These are phyloP conservation scores for Neolamprologus devosi DNA, from an alignment of 2,113 vertebrate genomes.

Conservation along the genomic window DNA sequence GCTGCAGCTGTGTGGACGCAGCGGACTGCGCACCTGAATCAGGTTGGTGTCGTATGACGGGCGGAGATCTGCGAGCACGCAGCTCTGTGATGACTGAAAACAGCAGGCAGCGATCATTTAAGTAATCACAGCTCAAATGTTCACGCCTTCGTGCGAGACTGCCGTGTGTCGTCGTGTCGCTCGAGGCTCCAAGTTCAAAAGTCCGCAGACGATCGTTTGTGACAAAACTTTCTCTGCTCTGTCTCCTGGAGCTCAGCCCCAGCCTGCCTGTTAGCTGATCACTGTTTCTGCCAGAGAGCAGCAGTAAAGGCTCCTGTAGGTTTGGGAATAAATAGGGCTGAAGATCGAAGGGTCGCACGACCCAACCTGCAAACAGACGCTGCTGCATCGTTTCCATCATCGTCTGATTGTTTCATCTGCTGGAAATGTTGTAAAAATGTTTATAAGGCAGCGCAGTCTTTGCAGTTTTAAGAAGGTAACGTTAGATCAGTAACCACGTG, in stretches of 20 bases:
- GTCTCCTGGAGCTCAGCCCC: not conserved
- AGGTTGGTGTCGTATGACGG: conserved; percentile 21
- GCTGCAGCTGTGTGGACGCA: not conserved
- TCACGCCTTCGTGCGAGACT: not conserved
- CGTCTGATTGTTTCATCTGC: not conserved
- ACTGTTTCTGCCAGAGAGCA: not conserved
- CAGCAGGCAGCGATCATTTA: not conserved
- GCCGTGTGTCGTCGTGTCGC: not conserved
- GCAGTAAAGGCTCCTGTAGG: not conserved
- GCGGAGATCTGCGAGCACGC: not conserved
- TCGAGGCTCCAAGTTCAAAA: not conserved
- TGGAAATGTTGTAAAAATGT: not conserved
- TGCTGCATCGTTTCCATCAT: not conserved
- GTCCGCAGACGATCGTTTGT: not conserved
- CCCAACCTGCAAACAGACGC: not conserved
- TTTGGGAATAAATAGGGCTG: not conserved
- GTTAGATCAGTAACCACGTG: not conserved
- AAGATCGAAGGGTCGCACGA: not conserved
- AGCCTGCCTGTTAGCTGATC: not conserved
- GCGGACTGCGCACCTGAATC: not conserved
- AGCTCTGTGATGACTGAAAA: not conserved
- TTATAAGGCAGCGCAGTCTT: not conserved
- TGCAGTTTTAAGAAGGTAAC: not conserved
- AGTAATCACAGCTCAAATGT: not conserved
- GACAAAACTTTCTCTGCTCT: not conserved